Percentiles rank a stretch among this genome's conserved stretches.
These are phyloP conservation scores for Bufo gargarizans DNA, from an alignment of 2,113 vertebrate genomes.

Conservation along the genomic window DNA sequence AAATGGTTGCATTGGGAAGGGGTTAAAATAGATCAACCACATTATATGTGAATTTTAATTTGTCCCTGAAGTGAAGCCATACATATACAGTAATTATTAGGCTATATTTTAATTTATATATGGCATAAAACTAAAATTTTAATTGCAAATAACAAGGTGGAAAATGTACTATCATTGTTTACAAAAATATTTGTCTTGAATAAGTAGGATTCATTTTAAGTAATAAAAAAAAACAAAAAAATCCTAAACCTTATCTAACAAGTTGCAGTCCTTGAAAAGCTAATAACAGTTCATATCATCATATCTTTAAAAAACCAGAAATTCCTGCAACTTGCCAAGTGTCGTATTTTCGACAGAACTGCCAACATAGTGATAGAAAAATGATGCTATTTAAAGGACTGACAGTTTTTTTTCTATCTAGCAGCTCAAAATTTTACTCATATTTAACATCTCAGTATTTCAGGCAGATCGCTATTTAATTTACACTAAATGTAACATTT, in stretches of 20 bases:
- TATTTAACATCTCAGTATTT: constrained; percentile 12
- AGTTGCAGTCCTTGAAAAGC: background rate
- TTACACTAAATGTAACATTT: constrained; percentile 2
- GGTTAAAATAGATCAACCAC: too few species aligned
- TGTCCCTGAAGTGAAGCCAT: too few species aligned
- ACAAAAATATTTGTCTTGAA: background rate
- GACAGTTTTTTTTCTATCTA: constrained; percentile 5
- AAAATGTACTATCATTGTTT: background rate
- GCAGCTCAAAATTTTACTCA: constrained; percentile 25
- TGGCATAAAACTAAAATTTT: too few species aligned
- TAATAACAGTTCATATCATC: constrained; percentile 21
- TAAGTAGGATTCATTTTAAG: background rate
- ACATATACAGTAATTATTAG: too few species aligned
- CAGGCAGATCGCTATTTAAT: constrained; percentile 18
- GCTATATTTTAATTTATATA: too few species aligned
- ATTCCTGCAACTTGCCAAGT: constrained; percentile 16
- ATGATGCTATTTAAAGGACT: constrained; percentile 22
- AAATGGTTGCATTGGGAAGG: too few species aligned
- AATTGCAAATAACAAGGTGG: background rate
- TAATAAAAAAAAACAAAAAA: background rate
- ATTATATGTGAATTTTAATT: too few species aligned
- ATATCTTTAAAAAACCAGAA: constrained; percentile 24
- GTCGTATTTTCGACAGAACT: constrained; percentile 24
- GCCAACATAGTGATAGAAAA: constrained; percentile 30
- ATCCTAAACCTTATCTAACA: background rate